These are phyloP conservation scores for Leptopilina clavipes DNA, from an alignment of 1,140 invertebrate genomes.

Conservation along the genomic window DNA sequence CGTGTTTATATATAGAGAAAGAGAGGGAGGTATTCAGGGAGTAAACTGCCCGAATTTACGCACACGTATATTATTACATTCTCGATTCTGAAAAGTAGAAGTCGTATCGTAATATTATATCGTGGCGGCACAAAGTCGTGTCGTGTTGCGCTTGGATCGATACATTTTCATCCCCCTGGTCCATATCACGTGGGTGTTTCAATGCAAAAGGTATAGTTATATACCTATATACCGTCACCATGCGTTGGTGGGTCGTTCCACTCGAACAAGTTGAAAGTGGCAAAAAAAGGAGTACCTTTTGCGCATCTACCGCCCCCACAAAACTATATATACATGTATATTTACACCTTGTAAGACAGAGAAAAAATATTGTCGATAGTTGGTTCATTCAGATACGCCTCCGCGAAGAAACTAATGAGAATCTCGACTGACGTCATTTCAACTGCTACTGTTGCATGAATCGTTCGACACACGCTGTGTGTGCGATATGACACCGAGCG, in stretches of 20 bases:
- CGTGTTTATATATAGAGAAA: too few species aligned
- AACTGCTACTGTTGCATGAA: neutral
- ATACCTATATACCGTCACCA: neutral
- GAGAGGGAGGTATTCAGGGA: too few species aligned
- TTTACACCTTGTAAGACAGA: too few species aligned
- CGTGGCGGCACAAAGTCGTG: neutral
- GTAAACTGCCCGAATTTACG: too few species aligned
- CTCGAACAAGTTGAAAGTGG: slow-evolving; percentile 6
- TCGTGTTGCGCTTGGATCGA: neutral
- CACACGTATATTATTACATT: too few species aligned
- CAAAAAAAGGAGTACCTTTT: neutral
- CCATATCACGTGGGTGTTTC: slow-evolving; percentile 9
- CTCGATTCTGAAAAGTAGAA: too few species aligned
- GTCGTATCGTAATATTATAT: neutral
- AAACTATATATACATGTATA: neutral
- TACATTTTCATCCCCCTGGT: slow-evolving; percentile 22
- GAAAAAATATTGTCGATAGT: neutral
- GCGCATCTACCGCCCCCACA: slow-evolving; percentile 8
- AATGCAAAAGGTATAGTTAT: neutral
- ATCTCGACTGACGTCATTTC: slow-evolving; percentile 2
- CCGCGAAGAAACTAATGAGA: neutral
- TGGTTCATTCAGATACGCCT: slow-evolving; percentile 23
- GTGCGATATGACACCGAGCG: neutral
- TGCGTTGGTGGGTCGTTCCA: slow-evolving; percentile 23
- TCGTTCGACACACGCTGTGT: slow-evolving; percentile 2